Evolutionary conservation across 2,797 vertebrate species (phyloP).

Genomic region (Propithecus perrieri): DNA sequence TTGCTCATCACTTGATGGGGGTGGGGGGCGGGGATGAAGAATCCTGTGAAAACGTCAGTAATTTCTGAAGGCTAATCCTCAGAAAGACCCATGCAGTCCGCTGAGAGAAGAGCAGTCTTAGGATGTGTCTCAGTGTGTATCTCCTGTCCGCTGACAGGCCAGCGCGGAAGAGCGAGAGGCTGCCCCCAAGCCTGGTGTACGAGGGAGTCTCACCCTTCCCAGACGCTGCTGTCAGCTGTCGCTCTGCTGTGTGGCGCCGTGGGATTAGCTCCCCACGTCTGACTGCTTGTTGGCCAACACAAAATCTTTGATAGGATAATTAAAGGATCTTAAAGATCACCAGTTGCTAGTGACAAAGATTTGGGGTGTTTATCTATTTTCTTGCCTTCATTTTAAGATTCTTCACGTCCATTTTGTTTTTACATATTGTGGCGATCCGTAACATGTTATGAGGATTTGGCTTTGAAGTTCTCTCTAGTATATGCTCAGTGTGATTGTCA

Average conservation of each 20-base stretch:
- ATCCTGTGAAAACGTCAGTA: neutral
- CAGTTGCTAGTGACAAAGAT: neutral
- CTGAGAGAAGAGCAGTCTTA: neutral
- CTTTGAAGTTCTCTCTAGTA: neutral
- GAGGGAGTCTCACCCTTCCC: neutral
- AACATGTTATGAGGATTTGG: neutral
- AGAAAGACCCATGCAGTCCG: neutral
- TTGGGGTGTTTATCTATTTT: neutral
- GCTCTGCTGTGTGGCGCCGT: rapidly evolving
- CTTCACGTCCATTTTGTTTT: neutral
- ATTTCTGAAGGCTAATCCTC: neutral
- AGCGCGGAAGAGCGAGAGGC: neutral
- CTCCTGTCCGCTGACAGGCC: neutral
- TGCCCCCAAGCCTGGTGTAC: neutral
- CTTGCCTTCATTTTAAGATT: neutral
- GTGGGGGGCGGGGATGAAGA: neutral
- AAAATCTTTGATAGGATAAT: neutral
- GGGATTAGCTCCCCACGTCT: neutral
- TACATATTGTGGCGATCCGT: neutral
- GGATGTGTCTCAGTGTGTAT: neutral
- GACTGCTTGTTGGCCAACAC: neutral
- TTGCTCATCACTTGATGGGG: neutral
- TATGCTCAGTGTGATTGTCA: neutral
- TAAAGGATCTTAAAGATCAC: neutral
- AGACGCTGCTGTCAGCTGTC: too few relatives aligned